Evolutionary conservation across 1,140 invertebrate species (phyloP).

Genomic region (Drosophila guanche): DNA sequence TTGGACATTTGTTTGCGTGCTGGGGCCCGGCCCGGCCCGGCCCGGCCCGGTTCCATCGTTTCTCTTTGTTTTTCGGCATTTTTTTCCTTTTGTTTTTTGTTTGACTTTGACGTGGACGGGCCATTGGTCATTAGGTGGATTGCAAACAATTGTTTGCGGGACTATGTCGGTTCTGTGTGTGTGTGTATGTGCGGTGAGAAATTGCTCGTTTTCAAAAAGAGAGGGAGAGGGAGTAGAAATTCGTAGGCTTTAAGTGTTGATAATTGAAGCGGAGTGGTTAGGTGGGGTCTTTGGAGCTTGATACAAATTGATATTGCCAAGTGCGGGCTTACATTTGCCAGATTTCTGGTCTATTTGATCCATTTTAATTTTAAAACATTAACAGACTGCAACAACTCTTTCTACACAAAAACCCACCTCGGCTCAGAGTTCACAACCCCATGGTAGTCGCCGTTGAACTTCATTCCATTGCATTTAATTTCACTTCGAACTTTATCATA

Average conservation of each 20-base stretch:
- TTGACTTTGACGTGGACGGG: slow-evolving; percentile 53
- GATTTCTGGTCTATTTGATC: too few relatives aligned
- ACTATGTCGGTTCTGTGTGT: neutral
- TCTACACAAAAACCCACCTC: neutral
- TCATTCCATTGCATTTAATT: slow-evolving; percentile 51
- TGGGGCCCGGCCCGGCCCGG: slow-evolving; percentile 24
- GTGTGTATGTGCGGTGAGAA: neutral
- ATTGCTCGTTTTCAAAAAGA: neutral
- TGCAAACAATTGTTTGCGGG: slow-evolving; percentile 56
- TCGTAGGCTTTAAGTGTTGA: too few relatives aligned
- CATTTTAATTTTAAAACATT: neutral
- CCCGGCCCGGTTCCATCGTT: slow-evolving; percentile 5
- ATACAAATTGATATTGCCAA: too few relatives aligned
- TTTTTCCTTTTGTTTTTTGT: slow-evolving; percentile 28
- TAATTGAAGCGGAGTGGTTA: too few relatives aligned
- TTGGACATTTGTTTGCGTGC: slow-evolving; percentile 77
- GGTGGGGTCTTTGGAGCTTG: too few relatives aligned
- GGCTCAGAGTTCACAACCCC: neutral
- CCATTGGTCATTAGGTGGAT: slow-evolving; percentile 70
- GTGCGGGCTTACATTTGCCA: too few relatives aligned
- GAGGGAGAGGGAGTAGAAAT: too few relatives aligned
- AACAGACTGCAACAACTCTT: slow-evolving; percentile 4
- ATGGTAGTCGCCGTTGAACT: slow-evolving; percentile 39
- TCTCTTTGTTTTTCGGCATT: neutral
- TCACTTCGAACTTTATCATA: slow-evolving; percentile 63